Evolutionary conservation across 2,797 vertebrate genomes (phyloP).

Genomic region (Acridotheres tristis): DNA sequence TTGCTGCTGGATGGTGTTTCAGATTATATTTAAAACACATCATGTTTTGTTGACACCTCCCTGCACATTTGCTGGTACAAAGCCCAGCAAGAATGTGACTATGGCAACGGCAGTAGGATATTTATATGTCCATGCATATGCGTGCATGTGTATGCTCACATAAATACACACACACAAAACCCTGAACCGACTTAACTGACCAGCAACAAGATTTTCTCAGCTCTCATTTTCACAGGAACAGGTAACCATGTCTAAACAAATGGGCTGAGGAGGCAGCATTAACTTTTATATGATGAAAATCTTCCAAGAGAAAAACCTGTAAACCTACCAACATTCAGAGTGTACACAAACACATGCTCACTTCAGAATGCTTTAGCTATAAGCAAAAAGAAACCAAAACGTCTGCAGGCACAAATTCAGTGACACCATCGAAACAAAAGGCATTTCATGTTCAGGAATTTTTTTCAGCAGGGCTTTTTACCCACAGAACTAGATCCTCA

Average conservation of each 20-base stretch:
- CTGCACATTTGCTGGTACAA: constrained; percentile 55
- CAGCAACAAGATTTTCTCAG: background rate
- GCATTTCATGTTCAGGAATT: background rate
- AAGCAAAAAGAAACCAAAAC: background rate
- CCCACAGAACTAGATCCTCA: background rate
- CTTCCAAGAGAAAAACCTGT: background rate
- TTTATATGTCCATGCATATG: constrained; percentile 19
- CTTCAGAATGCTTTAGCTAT: background rate
- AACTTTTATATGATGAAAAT: background rate
- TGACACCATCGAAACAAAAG: background rate
- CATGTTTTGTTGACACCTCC: constrained; percentile 66
- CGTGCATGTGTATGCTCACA: background rate
- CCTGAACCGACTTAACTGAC: background rate
- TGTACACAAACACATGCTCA: background rate
- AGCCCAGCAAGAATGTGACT: constrained; percentile 65
- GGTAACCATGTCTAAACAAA: background rate
- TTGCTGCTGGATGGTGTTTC: constrained; percentile 55
- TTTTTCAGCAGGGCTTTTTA: background rate
- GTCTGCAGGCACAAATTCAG: background rate
- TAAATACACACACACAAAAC: background rate
- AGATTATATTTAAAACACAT: constrained; percentile 65
- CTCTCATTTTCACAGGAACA: constrained; percentile 25
- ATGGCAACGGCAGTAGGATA: constrained; percentile 69
- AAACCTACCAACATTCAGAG: background rate
- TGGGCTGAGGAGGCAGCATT: background rate